Conservation (phyloP, 2,888 invertebrate genomes). For the Yponomeuta plumbellus region DNA sequence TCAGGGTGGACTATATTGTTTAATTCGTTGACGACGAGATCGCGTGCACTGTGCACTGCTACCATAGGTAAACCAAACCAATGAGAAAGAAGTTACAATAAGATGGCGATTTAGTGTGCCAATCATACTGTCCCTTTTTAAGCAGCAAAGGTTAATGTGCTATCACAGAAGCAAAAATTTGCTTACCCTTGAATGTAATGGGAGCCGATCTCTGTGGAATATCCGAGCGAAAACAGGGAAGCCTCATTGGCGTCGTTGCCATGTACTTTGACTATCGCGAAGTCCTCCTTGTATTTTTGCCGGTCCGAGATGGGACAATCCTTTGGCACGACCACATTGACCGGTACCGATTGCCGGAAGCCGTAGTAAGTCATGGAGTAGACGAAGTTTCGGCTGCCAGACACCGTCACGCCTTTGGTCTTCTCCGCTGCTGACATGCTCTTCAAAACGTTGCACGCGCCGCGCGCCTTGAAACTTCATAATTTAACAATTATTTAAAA, state of each 20-base stretch:
- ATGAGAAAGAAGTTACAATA: no score
- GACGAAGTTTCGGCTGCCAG: conserved; percentile 42
- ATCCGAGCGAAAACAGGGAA: conserved; percentile 39
- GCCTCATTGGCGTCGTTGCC: conserved; percentile 42
- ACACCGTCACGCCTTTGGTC: conserved; percentile 41
- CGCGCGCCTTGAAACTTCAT: conserved; percentile 45
- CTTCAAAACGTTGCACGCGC: conserved; percentile 38
- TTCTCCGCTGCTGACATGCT: conserved; percentile 35
- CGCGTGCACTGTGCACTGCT: background rate
- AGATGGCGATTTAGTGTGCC: no score
- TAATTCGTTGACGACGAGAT: no score
- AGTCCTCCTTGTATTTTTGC: conserved; percentile 28
- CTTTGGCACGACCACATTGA: conserved; percentile 42
- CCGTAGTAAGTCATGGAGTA: conserved; percentile 44
- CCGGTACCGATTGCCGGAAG: conserved; percentile 38
- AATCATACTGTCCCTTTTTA: no score
- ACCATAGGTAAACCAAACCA: no score
- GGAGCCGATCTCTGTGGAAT: conserved; percentile 40
- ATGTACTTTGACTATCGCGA: conserved; percentile 40
- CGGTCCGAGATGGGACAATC: conserved; percentile 39
- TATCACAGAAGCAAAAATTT: no score
- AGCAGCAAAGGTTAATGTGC: no score
- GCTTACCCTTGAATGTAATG: conserved; percentile 41
- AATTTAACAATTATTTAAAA: no score
- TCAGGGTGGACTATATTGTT: no score